Percentiles rank a stretch among this genome's conserved stretches.
These are phyloP conservation scores for Prinia subflava DNA, from an alignment of 2,113 vertebrate species.

Conservation along the genomic window DNA sequence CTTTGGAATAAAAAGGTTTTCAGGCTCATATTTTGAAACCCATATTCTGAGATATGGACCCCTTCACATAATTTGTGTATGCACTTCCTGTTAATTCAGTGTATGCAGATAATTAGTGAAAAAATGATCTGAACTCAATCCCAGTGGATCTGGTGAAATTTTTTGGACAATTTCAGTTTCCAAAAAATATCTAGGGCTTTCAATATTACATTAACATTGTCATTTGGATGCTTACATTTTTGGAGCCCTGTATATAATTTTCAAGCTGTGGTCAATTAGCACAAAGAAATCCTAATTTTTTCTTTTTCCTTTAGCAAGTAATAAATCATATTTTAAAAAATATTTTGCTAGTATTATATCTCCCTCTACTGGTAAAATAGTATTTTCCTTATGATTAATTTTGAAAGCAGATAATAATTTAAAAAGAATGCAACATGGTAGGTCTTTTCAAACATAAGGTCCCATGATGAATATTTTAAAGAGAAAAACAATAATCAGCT, in stretches of 20 bases:
- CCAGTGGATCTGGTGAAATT: background rate
- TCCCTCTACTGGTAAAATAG: conserved; percentile 49
- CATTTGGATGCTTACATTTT: background rate
- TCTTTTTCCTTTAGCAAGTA: background rate
- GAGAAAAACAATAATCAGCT: background rate
- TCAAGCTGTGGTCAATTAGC: background rate
- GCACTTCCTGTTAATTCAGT: background rate
- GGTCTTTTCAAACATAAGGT: background rate
- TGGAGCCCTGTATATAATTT: background rate
- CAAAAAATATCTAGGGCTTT: background rate
- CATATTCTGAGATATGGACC: background rate
- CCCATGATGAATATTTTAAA: background rate
- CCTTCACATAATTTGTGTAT: background rate
- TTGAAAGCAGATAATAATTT: background rate
- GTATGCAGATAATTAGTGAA: background rate
- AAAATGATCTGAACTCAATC: background rate
- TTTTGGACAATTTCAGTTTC: background rate
- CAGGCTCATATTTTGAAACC: background rate
- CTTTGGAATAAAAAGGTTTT: background rate
- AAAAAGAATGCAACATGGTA: background rate
- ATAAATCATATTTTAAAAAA: background rate
- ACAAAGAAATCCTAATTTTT: background rate
- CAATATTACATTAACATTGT: background rate
- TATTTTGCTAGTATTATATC: conserved; percentile 1
- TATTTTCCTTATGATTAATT: background rate